Percentiles rank a stretch among this genome's conserved stretches.
These are phyloP conservation scores for Eurosta solidaginis DNA, from an alignment of 1,140 invertebrate genomes.

Conservation along the genomic window DNA sequence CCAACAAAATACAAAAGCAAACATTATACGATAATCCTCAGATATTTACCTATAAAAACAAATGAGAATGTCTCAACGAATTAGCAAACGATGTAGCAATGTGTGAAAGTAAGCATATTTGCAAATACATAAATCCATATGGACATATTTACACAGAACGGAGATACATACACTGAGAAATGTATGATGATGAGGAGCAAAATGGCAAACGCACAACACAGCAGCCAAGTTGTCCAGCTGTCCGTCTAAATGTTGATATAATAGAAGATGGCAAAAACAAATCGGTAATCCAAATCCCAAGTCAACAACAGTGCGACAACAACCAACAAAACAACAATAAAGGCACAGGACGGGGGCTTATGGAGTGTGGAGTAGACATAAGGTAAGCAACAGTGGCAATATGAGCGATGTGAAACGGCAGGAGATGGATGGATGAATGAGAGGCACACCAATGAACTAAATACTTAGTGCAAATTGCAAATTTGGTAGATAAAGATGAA, in stretches of 20 bases:
- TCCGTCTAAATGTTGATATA: conserved; percentile 26
- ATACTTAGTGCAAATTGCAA: conserved; percentile 16
- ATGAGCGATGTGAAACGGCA: conserved; percentile 3
- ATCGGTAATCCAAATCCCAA: conserved; percentile 28
- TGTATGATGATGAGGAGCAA: not conserved
- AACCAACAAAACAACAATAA: not conserved
- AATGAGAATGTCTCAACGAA: conserved; percentile 13
- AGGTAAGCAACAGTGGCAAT: conserved; percentile 26
- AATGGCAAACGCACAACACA: not conserved
- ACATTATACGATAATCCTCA: not conserved
- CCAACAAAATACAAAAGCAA: not conserved
- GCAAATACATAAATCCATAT: conserved; percentile 17
- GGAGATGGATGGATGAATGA: not conserved
- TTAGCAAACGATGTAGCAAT: not conserved
- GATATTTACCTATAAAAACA: not conserved
- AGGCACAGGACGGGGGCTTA: not conserved
- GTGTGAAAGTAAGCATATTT: conserved; percentile 20
- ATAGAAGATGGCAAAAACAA: conserved; percentile 21
- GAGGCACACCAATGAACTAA: not conserved
- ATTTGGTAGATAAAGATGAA: conserved; percentile 15
- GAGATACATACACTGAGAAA: not conserved
- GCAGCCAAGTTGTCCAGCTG: conserved; percentile 15
- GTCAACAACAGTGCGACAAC: not conserved
- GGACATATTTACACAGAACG: conserved; percentile 21
- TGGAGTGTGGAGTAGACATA: not conserved